Evolutionary conservation across 2,888 invertebrate species (phyloP), one percentile per base, ranked within the genome.

Genomic region (Pegoplata infirma): DNA sequence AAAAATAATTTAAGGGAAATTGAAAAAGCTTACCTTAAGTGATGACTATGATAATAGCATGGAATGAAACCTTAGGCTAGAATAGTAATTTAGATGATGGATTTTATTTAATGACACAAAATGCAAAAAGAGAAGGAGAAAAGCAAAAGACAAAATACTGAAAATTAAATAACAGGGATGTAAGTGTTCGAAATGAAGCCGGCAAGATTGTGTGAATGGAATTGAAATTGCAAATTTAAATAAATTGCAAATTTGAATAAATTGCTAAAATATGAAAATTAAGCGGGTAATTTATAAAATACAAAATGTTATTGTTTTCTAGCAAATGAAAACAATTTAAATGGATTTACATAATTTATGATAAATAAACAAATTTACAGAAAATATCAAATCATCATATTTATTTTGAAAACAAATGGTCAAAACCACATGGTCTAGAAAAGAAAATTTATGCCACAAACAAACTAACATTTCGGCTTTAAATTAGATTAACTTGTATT

Each of bases 51-150:
- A 68, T 81, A 51, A 67, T 61, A 55, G 12, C 46, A 10, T 17
- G 25, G 40, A 40, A 28, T 55, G 32, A 56, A 64, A 56, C 72
- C 67, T 72, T 32, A 58, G 78, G 64, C 78, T 53, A 59, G 59
- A 36, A 73, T 53, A 83, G 85, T 84, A 86, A 88, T 88, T 88
- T 86, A 61, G 84, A 83, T 87, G 87, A 87, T 88, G 87, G 86
- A 88, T 88, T 86, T 84, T 82, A 80, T 84, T 84, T 86, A 87
- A 87, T 86, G 85, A 84, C 81, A 59, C 64, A 55, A 66, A 68
- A 63, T 40, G n/a, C 56, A 28, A 63, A 66, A 21, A 16, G 36
- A 3, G 8, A 36, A 40, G 36, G 36, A 36, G 36, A n/a, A 19
- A 46, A 28, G 12, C 12, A 46, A 25, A 55, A 14, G 36, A 49